A percentile compares a stretch with the other conserved stretches of the same genome.
Evolutionary conservation across 2,797 vertebrate genomes (phyloP).

Genomic region (Mionectes olivaceus): DNA sequence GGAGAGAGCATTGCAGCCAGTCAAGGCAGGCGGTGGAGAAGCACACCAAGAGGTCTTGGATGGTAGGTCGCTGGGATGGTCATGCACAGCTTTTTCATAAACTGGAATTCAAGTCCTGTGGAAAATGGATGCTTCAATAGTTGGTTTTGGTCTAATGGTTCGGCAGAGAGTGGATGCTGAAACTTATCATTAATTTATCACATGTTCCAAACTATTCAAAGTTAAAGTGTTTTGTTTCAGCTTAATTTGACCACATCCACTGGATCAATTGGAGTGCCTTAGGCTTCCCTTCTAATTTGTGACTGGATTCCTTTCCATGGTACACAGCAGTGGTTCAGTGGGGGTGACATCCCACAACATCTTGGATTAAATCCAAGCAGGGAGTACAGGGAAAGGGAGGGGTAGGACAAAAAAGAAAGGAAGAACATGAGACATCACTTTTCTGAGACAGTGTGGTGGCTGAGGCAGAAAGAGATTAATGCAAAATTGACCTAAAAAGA

Average conservation of each 20-base stretch:
- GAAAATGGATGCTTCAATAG: neutral
- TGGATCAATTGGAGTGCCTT: neutral
- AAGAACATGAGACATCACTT: neutral
- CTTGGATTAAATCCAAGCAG: neutral
- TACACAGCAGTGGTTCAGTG: neutral
- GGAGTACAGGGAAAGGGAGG: neutral
- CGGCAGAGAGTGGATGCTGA: neutral
- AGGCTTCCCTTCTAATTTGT: neutral
- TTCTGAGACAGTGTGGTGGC: neutral
- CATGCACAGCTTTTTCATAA: neutral
- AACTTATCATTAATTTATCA: neutral
- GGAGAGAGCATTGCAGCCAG: neutral
- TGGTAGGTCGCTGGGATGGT: neutral
- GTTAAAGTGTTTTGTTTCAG: neutral
- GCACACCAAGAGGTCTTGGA: neutral
- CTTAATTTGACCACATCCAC: neutral
- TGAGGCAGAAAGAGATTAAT: neutral
- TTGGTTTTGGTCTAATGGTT: neutral
- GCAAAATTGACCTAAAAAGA: slow-evolving; percentile 28
- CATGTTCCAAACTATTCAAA: neutral
- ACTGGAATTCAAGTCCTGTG: neutral
- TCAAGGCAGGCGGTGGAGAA: neutral
- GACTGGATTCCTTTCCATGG: neutral
- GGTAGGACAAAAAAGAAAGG: neutral
- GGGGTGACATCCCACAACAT: neutral